Evolutionary conservation across 2,888 invertebrate species (phyloP), one percentile per base, ranked within the genome.

Genomic region (Thecocarcelia acutangulata): DNA sequence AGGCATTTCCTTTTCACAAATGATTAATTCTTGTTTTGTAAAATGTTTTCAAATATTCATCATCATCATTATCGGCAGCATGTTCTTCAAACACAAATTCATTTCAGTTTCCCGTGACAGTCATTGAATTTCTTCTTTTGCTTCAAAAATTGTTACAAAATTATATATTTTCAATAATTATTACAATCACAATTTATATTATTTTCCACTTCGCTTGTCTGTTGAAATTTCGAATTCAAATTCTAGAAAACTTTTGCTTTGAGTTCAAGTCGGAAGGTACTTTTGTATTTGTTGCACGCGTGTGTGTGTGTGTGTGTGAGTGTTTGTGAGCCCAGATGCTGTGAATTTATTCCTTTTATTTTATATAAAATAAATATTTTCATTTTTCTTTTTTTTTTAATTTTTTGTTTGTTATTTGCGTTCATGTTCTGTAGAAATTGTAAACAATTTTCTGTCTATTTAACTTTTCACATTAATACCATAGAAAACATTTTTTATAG

Each of bases 361-460:
- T 37, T 52, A 59, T 63, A 9, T 28, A 54, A 19, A 52, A 61
- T 33, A 61, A 52, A 48, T 48, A 63, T 46, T n/a, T 37, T 21
- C 11, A 13, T 50, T 50, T 59, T 33, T 40, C n/a, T 24, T 11
- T 19, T n/a, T 28, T 50, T 56, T 21, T 0, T 28, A 46, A 44
- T 46, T 63, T 59, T 40, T 50, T 54, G 15, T 58, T 33, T 44
- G 1, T 13, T 8, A 50, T 74, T 40, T 69, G 63, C 56, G 4
- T 59, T 56, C 56, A 37, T 44, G 48, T 56, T 80, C 58, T 75
- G 56, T 66, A 59, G 46, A 88, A 87, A 87, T 87, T 87, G 87
- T 87, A 85, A 86, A 87, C 87, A 86, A 88, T 87, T 88, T 87
- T 87, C 87, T 87, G 87, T 87, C 86, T 87, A 87, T 87, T 88